Base-by-base conservation (phyloP, 2,797 vertebrate genomes). In the Crenichthys baileyi region DNA sequence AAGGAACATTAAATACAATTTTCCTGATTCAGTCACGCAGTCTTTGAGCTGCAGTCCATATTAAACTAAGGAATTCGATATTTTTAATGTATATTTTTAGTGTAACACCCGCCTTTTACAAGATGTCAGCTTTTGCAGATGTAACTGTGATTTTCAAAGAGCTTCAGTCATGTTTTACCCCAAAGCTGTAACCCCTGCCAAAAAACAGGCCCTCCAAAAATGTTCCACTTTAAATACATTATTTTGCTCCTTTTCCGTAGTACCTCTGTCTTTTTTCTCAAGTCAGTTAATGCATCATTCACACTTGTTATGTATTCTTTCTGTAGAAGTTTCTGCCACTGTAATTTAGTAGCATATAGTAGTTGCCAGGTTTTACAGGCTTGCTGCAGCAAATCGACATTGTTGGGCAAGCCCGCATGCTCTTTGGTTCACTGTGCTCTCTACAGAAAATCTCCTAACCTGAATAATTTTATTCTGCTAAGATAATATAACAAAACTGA, bases 201-300 rank as follows among this genome's bases (percentile, higher is more conserved):
- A 85, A 70, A 89, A 87, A 77, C 20, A 71, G 75, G 29, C 31
- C 56, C 44, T 53, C 77, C 50, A 79, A 82, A 83, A 78, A 75
- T 76, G 70, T 84, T 78, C 73, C 75, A 67, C 77, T 83, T 83
- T 77, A 50, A 20, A n/a, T 79, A 72, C 36, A 39, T 83, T 79
- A 36, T 53, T 74, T 0, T 81, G 71, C 79, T 74, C 75, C 75
- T 51, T 72, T 84, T 80, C 51, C 8, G 7, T 55, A 73, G 24
- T 22, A 55, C 48, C 60, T 11, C 46, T n/a, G 50, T 67, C 70
- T 73, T 58, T 56, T 20, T 31, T 31, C 44, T 16, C 2, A 0
- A 73, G 79, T 88, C 87, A 87, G 84, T 74, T 84, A 68, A 86
- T 87, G 79, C 63, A 88, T 88, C 78, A 85, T 72, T 46, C 87